Evolutionary conservation across 2,888 invertebrate species (phyloP), one percentile per base, ranked within the genome.

Genomic region (Hyles lineata): DNA sequence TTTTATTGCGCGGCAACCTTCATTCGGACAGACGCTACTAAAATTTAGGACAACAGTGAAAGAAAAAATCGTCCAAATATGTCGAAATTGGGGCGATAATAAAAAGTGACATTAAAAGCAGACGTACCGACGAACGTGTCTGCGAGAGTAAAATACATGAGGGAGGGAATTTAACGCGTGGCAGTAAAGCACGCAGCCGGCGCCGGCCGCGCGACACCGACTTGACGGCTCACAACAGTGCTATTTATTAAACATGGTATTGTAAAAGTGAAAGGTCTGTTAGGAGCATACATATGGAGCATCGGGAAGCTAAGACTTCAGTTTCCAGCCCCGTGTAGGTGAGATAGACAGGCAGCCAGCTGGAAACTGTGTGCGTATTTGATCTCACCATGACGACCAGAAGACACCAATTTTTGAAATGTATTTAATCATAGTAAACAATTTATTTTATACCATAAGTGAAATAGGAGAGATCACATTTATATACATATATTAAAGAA

Each of bases 71-170:
- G 21, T 23, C 7, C 6, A 67, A 67, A 50, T 67, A 23, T 67
- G 50, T 50, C 67, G 4, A 67, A 67, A 67, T 67, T 67, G 21
- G 17, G 25, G 9, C n/a, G 23, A 23, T 15, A 43, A 50, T 67
- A 67, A 50, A 67, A 67, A 67, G 15, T 1, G 50, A 25, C 67
- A 67, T 67, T 67, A 67, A 50, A 63, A 67, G 23, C 50, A 67
- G 67, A 50, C 50, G 43, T 17, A 50, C n/a, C 32, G 9, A 17
- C 50, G 50, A 23, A 67, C 17, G 67, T 50, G 67, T 50, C 67
- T 23, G 67, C 17, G 23, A 43, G 15, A 50, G 23, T 60, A 29
- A 67, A 67, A 67, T 63, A 50, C 23, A 23, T 21, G 17, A 23
- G 17, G 43, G 43, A 23, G 67, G 15, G n/a, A 62, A n/a, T 63